Evolutionary conservation across 2,888 invertebrate genomes (phyloP), one percentile per base, ranked within the genome.

Genomic region (Ornithoptera alexandrae): DNA sequence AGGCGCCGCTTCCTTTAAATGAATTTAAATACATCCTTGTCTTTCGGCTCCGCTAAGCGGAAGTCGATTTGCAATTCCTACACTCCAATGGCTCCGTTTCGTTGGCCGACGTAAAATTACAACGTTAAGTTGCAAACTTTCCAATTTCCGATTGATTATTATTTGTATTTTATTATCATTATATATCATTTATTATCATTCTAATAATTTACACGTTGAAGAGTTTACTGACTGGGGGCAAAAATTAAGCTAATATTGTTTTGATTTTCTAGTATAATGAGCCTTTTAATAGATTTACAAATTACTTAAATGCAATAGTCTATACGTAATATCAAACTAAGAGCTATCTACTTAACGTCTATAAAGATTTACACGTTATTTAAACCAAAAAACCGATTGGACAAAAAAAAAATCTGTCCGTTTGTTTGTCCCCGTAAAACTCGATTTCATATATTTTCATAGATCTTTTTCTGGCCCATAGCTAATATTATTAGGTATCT

Each of bases 1-100:
- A 74, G 74, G 70, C 73, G 73, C 67, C 69, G 71, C 72, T 74
- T 79, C 76, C 77, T 77, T 74, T 78, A 87, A 89, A 89, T 90
- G 90, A 88, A 89, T 89, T 89, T 86, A 87, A 87, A 88, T 86
- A 86, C 87, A 86, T 87, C 85, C 84, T 88, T 87, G 89, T 87
- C 86, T 89, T 87, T 87, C 83, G 83, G 77, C 88, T 87, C 79
- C 74, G 81, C 78, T 80, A 81, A 86, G 85, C 85, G 82, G 81
- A 81, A 87, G 82, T 81, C 86, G 89, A 89, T 89, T 87, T 85
- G 81, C 85, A 85, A 89, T 88, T 88, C 82, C 83, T 81, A 86
- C 88, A 84, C 85, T 82, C 81, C 82, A 84, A 83, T 88, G 85
- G 83, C 81, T 84, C 76, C 81, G 80, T 81, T 84, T 84, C 82